These are phyloP conservation scores for Drosophila watanabei DNA, from an alignment of 1,140 invertebrate genomes.

Conservation along the genomic window DNA sequence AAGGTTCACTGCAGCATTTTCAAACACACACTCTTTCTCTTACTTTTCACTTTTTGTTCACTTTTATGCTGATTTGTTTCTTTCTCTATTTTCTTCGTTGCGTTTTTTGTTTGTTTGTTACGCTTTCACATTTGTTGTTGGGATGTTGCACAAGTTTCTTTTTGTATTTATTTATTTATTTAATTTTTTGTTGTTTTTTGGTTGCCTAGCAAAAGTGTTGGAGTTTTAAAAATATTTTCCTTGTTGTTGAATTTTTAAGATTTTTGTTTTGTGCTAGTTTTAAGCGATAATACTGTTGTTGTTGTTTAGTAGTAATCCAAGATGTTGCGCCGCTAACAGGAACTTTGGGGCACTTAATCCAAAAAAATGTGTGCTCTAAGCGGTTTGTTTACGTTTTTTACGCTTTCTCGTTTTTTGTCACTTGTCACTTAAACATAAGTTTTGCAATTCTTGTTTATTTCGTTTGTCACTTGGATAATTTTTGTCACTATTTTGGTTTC, in stretches of 20 bases:
- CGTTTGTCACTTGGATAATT: constrained; percentile 29
- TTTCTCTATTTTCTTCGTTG: constrained; percentile 39
- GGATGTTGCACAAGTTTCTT: constrained; percentile 61
- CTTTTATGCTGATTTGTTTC: constrained; percentile 56
- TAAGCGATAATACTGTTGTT: constrained; percentile 67
- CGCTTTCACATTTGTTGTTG: constrained; percentile 73
- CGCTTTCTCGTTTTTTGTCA: constrained; percentile 20
- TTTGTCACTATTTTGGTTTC: constrained; percentile 12
- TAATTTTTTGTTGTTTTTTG: constrained; percentile 51
- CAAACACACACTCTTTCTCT: constrained; percentile 36
- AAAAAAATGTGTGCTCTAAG: constrained; percentile 67
- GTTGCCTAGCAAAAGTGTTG: constrained; percentile 69
- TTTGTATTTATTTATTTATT: constrained; percentile 11
- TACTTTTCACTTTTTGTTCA: constrained; percentile 60
- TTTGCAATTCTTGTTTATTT: constrained; percentile 21
- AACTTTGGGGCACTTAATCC: constrained; percentile 82
- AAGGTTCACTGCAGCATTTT: constrained; percentile 55
- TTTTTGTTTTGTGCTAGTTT: constrained; percentile 59
- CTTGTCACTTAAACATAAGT: constrained; percentile 30
- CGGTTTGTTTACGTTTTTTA: constrained; percentile 40
- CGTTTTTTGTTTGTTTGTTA: constrained; percentile 54
- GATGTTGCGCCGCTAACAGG: constrained; percentile 72
- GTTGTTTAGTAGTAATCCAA: constrained; percentile 73
- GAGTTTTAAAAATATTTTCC: constrained; percentile 29
- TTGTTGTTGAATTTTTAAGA: constrained; percentile 25